These are phyloP conservation scores for Protodeltote pygarga DNA, from an alignment of 2,888 invertebrate species.

Conservation along the genomic window DNA sequence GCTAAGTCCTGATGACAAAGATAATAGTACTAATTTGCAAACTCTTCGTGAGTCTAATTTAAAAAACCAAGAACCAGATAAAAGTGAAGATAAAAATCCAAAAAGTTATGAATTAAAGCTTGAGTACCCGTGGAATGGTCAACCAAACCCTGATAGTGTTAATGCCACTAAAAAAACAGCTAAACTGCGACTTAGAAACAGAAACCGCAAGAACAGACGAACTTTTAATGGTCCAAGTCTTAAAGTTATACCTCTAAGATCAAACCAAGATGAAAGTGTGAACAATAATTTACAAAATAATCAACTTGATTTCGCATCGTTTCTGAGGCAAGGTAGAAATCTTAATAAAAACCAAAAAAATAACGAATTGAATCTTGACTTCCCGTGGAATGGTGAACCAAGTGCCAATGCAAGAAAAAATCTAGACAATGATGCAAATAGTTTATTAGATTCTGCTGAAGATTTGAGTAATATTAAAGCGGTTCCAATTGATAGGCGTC, in stretches of 20 bases:
- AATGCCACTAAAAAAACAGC: not conserved
- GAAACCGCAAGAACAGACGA: too few relatives aligned
- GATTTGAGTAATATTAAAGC: too few relatives aligned
- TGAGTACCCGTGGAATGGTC: not conserved
- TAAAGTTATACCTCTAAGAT: too few relatives aligned
- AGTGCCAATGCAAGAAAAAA: not conserved
- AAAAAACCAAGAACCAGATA: not conserved
- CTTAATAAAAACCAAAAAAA: too few relatives aligned
- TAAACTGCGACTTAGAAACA: not conserved
- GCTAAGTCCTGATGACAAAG: not conserved
- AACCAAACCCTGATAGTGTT: not conserved
- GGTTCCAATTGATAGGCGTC: too few relatives aligned
- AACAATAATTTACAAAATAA: too few relatives aligned
- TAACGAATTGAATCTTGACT: not conserved
- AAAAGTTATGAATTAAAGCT: not conserved
- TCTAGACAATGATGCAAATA: too few relatives aligned
- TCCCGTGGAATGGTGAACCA: not conserved
- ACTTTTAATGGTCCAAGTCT: too few relatives aligned
- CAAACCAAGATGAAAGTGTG: too few relatives aligned
- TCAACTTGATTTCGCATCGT: too few relatives aligned
- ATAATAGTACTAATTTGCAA: not conserved
- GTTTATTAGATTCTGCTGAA: too few relatives aligned
- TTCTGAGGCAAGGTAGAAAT: too few relatives aligned
- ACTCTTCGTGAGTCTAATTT: not conserved
- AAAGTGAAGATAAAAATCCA: not conserved